phyloP scores from a whole-genome alignment of 2,888 invertebrate species.

The Sussaba pulchella region DNA sequence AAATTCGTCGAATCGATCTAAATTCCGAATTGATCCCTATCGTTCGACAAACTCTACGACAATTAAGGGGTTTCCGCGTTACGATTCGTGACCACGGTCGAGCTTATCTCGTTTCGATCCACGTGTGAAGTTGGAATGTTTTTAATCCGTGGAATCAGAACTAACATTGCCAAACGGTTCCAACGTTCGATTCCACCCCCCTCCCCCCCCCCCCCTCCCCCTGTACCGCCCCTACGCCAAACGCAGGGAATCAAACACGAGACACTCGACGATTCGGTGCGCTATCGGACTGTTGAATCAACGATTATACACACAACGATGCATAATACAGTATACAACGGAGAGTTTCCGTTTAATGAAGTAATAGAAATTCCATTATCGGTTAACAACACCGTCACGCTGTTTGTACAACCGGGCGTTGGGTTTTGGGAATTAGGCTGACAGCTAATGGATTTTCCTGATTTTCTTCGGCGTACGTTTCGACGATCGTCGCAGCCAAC shows the following conservation, averaged over 20 bases:
- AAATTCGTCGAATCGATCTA: constrained; percentile 18
- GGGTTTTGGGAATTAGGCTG: constrained; percentile 49
- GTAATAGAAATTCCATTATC: constrained; percentile 58
- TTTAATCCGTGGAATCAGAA: constrained; percentile 20
- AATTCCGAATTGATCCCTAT: constrained; percentile 25
- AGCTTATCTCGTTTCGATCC: constrained; percentile 11
- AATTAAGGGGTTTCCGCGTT: constrained; percentile 10
- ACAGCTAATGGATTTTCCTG: constrained; percentile 69
- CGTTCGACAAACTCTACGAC: constrained; percentile 17
- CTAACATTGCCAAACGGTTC: constrained; percentile 23
- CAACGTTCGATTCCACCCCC: constrained; percentile 18
- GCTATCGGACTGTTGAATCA: constrained; percentile 14
- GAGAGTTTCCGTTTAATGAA: constrained; percentile 48
- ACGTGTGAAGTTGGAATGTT: background rate
- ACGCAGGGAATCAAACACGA: constrained; percentile 26
- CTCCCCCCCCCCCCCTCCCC: no score
- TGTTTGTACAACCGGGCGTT: constrained; percentile 45
- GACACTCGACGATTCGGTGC: no score
- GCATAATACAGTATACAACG: constrained; percentile 23
- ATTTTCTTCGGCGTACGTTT: constrained; percentile 61
- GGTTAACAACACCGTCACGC: constrained; percentile 35
- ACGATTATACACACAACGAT: constrained; percentile 25
- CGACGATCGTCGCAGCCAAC: constrained; percentile 18
- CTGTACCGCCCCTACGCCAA: background rate
- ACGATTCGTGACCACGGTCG: background rate